These are phyloP conservation scores for Busseola fusca DNA, from an alignment of 2,888 invertebrate species.

Conservation along the genomic window DNA sequence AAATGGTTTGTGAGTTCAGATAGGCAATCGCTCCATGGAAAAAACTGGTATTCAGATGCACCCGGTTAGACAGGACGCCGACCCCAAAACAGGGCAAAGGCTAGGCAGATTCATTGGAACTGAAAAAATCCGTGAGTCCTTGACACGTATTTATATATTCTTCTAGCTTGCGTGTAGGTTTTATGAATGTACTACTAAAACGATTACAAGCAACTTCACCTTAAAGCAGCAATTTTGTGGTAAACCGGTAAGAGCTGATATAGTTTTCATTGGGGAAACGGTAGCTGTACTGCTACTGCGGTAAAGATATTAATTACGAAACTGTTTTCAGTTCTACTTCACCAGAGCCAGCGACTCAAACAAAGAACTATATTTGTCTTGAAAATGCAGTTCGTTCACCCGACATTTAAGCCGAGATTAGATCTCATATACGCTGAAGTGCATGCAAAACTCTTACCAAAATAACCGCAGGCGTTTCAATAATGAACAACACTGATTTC, in stretches of 20 bases:
- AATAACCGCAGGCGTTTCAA: constrained; percentile 27
- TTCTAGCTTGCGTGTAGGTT: constrained; percentile 16
- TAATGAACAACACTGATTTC: constrained; percentile 27
- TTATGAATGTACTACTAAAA: constrained; percentile 19
- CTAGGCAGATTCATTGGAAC: background rate
- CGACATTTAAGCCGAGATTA: constrained; percentile 25
- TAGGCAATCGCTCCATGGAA: background rate
- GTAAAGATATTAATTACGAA: constrained; percentile 46
- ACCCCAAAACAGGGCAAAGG: background rate
- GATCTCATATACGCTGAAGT: constrained; percentile 26
- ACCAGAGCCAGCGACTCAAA: constrained; percentile 39
- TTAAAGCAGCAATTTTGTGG: constrained; percentile 36
- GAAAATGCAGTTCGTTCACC: constrained; percentile 58
- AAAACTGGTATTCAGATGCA: background rate
- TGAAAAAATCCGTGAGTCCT: constrained; percentile 3
- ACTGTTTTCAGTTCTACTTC: constrained; percentile 39
- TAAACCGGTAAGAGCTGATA: constrained; percentile 27
- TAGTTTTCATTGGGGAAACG: constrained; percentile 36
- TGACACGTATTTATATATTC: constrained; percentile 13
- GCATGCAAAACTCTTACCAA: constrained; percentile 51
- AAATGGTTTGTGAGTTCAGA: background rate
- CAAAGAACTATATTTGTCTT: constrained; percentile 61
- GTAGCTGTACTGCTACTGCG: constrained; percentile 28
- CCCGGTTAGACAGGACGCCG: background rate
- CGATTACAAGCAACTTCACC: constrained; percentile 30